phyloP scores from a whole-genome alignment of 2,888 invertebrate genomes.

The Vanessa cardui region DNA sequence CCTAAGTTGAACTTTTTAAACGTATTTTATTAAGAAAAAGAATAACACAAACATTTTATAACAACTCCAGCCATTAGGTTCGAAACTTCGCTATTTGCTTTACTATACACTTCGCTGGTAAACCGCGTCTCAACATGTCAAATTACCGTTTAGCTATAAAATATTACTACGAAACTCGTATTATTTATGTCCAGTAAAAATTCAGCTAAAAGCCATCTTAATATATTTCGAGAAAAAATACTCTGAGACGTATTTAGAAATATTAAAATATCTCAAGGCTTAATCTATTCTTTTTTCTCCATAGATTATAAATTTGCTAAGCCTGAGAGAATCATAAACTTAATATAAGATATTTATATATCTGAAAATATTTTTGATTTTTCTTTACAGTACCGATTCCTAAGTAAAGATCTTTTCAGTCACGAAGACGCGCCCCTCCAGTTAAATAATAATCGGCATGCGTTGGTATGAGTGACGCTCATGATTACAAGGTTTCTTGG shows the following conservation, averaged over 20 bases:
- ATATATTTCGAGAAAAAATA: constrained; percentile 36
- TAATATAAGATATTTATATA: no score
- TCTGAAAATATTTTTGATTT: no score
- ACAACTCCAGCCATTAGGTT: constrained; percentile 9
- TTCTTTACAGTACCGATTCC: no score
- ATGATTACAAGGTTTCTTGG: no score
- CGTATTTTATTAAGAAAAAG: constrained; percentile 6
- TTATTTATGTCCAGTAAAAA: constrained; percentile 45
- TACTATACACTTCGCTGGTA: background rate
- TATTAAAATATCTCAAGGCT: background rate
- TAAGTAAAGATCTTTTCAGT: no score
- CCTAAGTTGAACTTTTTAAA: background rate
- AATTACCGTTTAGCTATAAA: constrained; percentile 40
- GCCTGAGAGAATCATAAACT: no score
- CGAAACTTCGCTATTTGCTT: constrained; percentile 6
- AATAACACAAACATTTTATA: background rate
- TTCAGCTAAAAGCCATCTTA: constrained; percentile 39
- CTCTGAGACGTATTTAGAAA: background rate
- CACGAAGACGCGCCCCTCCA: no score
- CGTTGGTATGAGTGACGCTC: no score
- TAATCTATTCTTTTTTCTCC: background rate
- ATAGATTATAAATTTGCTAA: background rate
- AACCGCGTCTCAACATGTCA: constrained; percentile 32
- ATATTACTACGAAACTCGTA: constrained; percentile 40
- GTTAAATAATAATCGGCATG: no score